A percentile compares a stretch with the other conserved stretches of the same genome.
phyloP scores from a whole-genome alignment of 1,140 invertebrate genomes.

The Diachasma alloeum region DNA sequence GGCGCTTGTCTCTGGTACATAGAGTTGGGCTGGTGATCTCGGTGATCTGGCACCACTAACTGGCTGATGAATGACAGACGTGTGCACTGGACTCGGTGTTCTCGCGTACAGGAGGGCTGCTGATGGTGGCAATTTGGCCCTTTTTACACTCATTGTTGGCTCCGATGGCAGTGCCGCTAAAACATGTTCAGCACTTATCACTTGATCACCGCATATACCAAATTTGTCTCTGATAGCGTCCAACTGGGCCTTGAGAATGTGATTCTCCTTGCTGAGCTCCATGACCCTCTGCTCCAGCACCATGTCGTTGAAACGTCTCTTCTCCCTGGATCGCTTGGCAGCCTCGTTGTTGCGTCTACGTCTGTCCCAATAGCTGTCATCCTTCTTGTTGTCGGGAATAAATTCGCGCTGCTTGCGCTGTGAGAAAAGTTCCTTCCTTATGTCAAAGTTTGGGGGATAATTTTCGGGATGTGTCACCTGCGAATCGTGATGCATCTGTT shows the following conservation, averaged over 20 bases:
- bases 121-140: constrained; percentile 73
- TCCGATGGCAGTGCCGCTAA: constrained; percentile 84
- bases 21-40: constrained; percentile 55
- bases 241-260: constrained; percentile 90
- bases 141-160: constrained; percentile 82
- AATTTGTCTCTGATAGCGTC: constrained; percentile 93
- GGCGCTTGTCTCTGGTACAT: constrained; percentile 33
- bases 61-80: constrained; percentile 74
- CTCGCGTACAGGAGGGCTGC: constrained; percentile 66
- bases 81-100: constrained; percentile 71
- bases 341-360: constrained; percentile 95
- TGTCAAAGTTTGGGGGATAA: constrained; percentile 61
- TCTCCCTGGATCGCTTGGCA: constrained; percentile 92
- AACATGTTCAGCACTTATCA: constrained; percentile 88
- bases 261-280: constrained; percentile 94
- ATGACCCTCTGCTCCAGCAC: constrained; percentile 92
- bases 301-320: constrained; percentile 96
- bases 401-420: constrained; percentile 95
- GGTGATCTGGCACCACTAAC: constrained; percentile 57
- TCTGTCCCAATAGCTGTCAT: constrained; percentile 97
- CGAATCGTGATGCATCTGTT: constrained; percentile 44
- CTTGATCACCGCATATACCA: constrained; percentile 85
- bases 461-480: constrained; percentile 48
- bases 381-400: constrained; percentile 96
- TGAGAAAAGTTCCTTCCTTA: constrained; percentile 81